Conservation (phyloP, 2,888 invertebrate species). For the Acleris sparsana region DNA sequence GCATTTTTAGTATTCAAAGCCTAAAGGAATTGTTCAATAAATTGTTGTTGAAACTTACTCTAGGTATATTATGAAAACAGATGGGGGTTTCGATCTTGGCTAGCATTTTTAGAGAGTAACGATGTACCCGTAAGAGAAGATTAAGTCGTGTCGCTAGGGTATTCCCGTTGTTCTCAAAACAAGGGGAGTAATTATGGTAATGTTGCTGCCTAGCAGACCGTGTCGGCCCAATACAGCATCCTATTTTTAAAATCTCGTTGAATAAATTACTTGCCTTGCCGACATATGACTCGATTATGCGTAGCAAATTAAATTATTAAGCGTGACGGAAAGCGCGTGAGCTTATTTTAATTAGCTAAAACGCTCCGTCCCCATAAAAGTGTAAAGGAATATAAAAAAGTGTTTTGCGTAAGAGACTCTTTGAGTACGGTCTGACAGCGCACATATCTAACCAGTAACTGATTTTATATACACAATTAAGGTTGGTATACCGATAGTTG, state of each 20-base stretch:
- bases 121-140: slow-evolving; percentile 25
- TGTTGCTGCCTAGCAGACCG: slow-evolving; percentile 49
- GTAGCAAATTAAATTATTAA: slow-evolving; percentile 48
- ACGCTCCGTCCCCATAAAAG: slow-evolving; percentile 41
- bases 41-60: no score
- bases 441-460: slow-evolving; percentile 54
- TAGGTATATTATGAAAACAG: no score
- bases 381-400: slow-evolving; percentile 52
- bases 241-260: slow-evolving; percentile 45
- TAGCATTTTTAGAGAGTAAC: slow-evolving; percentile 26
- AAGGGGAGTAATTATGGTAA: slow-evolving; percentile 56
- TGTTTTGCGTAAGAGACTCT: slow-evolving; percentile 53
- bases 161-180: slow-evolving; percentile 47
- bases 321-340: slow-evolving; percentile 40
- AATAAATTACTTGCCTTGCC: slow-evolving; percentile 40
- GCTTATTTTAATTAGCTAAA: slow-evolving; percentile 49
- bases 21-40: no score
- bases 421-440: slow-evolving; percentile 72
- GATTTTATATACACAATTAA: slow-evolving; percentile 49
- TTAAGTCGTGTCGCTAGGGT: slow-evolving; percentile 37
- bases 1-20: no score
- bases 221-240: slow-evolving; percentile 45
- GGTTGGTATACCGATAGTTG: slow-evolving; percentile 21
- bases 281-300: slow-evolving; percentile 35
- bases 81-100: slow-evolving; percentile 4